Evolutionary conservation across 2,888 invertebrate genomes (phyloP).

Genomic region (Hydraecia micacea): DNA sequence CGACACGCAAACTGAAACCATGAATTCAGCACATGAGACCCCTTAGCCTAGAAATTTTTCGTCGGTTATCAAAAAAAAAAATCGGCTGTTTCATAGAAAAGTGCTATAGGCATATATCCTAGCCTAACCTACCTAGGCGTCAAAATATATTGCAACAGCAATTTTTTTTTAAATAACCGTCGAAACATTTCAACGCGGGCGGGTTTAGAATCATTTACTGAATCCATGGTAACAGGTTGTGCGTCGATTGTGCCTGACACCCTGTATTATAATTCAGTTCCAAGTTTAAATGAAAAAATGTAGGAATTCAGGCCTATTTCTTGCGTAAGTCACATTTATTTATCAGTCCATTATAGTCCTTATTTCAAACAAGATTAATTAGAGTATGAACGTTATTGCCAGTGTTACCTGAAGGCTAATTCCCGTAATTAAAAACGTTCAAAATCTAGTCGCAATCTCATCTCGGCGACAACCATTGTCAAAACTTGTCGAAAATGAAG

Average conservation of each 20-base stretch:
- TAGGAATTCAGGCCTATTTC: background rate
- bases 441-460: too few species aligned
- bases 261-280: background rate
- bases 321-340: background rate
- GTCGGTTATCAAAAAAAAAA: background rate
- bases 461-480: too few species aligned
- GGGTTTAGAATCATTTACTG: background rate
- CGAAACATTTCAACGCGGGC: background rate
- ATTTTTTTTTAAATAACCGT: too few species aligned
- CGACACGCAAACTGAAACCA: background rate
- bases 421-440: too few species aligned
- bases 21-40: background rate
- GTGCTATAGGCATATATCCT: too few species aligned
- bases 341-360: conserved; percentile 9
- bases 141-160: too few species aligned
- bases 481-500: too few species aligned
- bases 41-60: background rate
- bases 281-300: background rate
- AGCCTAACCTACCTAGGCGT: too few species aligned
- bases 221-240: background rate
- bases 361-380: conserved; percentile 38
- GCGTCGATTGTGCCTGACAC: background rate
- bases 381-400: conserved; percentile 28
- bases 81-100: too few species aligned
- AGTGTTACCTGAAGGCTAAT: background rate